These are phyloP conservation scores for Takifugu bimaculatus DNA, from an alignment of 2,113 vertebrate species.

Conservation along the genomic window DNA sequence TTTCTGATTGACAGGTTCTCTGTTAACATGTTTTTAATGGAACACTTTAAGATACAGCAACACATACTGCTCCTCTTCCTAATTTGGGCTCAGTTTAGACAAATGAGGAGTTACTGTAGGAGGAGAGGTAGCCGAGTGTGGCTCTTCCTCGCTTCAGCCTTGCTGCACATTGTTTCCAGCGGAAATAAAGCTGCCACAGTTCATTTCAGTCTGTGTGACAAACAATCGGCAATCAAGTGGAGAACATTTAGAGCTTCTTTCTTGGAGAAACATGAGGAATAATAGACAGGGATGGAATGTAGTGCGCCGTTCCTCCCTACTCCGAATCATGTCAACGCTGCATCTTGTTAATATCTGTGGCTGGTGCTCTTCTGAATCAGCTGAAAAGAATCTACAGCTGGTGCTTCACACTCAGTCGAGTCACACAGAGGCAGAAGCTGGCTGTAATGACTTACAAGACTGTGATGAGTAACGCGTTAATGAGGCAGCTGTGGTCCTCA, in stretches of 20 bases:
- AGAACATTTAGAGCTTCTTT: constrained; percentile 32
- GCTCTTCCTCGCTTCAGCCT: constrained; percentile 20
- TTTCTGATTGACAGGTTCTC: no score
- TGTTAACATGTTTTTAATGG: no score
- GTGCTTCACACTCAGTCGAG: constrained; percentile 4
- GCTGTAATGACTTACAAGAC: not conserved
- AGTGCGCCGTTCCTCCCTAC: constrained; percentile 24
- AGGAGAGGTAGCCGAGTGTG: constrained; percentile 31
- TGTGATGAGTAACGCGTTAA: constrained; percentile 10
- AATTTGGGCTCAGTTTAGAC: not conserved
- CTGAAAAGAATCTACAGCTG: constrained; percentile 38
- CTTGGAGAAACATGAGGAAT: not conserved
- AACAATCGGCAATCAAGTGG: constrained; percentile 41
- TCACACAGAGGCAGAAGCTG: constrained; percentile 1
- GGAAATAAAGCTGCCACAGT: constrained; percentile 20
- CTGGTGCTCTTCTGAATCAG: constrained; percentile 18
- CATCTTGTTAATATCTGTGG: constrained; percentile 28
- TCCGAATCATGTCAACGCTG: constrained; percentile 21
- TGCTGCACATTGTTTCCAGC: constrained; percentile 21
- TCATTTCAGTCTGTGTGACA: constrained; percentile 39
- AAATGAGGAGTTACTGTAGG: no score
- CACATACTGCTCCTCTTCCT: not conserved
- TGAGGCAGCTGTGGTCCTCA: constrained; percentile 25
- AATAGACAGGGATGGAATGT: constrained; percentile 24
- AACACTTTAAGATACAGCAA: no score